These are phyloP conservation scores for Bryconaethiops microstoma DNA, from an alignment of 2,797 vertebrate species.

Conservation along the genomic window DNA sequence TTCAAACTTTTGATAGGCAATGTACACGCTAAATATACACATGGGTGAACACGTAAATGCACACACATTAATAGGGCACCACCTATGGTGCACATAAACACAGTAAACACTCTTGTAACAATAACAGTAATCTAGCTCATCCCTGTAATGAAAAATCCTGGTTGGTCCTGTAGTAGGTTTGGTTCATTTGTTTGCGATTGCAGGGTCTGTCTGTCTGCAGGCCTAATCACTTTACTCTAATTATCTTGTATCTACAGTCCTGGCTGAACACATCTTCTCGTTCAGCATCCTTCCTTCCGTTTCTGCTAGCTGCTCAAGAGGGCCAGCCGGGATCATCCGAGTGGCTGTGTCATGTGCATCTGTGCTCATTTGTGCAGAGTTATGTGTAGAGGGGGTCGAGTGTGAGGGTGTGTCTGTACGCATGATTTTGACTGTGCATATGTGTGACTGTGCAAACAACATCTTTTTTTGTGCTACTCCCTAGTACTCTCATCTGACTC, in stretches of 20 bases:
- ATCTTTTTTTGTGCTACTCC: too few relatives aligned
- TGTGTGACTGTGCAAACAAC: too few relatives aligned
- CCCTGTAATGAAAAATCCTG: constrained; percentile 47
- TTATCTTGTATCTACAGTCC: constrained; percentile 55
- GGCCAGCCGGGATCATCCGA: constrained; percentile 49
- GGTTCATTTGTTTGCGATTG: constrained; percentile 40
- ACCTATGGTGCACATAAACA: constrained; percentile 5
- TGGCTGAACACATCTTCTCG: constrained; percentile 50
- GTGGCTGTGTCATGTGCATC: background rate
- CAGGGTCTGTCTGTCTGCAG: constrained; percentile 21
- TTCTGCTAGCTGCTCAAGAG: constrained; percentile 58
- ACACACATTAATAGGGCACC: constrained; percentile 8
- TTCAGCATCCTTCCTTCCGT: constrained; percentile 47
- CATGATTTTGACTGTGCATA: background rate
- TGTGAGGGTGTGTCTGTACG: background rate
- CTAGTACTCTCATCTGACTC: too few relatives aligned
- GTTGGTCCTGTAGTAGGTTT: constrained; percentile 3
- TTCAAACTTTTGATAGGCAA: too few relatives aligned
- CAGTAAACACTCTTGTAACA: background rate
- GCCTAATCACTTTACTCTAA: constrained; percentile 46
- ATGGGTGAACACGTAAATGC: background rate
- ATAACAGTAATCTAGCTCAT: constrained; percentile 34
- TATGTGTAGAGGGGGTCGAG: too few relatives aligned
- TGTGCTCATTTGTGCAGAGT: background rate
- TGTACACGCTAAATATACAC: background rate